A percentile compares a stretch with the other conserved stretches of the same genome.
phyloP scores from a whole-genome alignment of 2,888 invertebrate species.

The Drosophila merina region DNA sequence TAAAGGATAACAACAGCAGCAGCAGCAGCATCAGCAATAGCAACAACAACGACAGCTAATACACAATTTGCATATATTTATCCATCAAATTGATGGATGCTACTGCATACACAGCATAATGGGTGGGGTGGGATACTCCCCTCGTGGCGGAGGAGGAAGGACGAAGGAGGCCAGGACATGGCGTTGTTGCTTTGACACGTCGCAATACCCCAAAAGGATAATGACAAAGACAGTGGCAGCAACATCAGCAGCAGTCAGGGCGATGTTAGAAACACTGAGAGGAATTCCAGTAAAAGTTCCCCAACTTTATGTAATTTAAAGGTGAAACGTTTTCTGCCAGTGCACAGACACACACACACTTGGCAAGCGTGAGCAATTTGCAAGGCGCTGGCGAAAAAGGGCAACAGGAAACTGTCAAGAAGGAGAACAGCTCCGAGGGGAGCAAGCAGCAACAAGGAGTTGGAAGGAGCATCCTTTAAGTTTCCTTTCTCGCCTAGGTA shows the following conservation, averaged over 20 bases:
- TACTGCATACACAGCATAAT: conserved; percentile 72
- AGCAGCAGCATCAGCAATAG: conserved; percentile 65
- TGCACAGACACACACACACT: conserved; percentile 23
- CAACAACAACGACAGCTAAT: conserved; percentile 79
- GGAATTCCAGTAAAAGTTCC: neutral
- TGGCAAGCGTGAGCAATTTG: conserved; percentile 77
- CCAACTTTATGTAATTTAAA: neutral
- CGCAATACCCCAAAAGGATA: conserved; percentile 80
- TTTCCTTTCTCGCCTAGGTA: conserved; percentile 77
- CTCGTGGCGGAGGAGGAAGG: too few relatives aligned
- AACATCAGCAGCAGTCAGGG: conserved; percentile 61
- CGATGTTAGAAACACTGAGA: conserved; percentile 52
- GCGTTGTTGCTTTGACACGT: conserved; percentile 80
- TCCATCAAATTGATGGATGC: conserved; percentile 84
- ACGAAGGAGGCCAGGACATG: conserved; percentile 45
- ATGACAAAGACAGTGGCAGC: conserved; percentile 79
- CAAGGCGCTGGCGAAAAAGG: conserved; percentile 75
- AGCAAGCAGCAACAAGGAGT: conserved; percentile 20
- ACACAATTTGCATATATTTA: conserved; percentile 84
- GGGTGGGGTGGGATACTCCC: conserved; percentile 33
- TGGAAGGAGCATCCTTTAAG: conserved; percentile 68
- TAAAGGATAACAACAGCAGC: conserved; percentile 75
- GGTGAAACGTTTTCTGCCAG: neutral
- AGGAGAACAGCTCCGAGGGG: conserved; percentile 26
- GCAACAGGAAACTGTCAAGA: conserved; percentile 72